Evolutionary conservation across 2,797 vertebrate species (phyloP).

Genomic region (Brachyalestes nurse): DNA sequence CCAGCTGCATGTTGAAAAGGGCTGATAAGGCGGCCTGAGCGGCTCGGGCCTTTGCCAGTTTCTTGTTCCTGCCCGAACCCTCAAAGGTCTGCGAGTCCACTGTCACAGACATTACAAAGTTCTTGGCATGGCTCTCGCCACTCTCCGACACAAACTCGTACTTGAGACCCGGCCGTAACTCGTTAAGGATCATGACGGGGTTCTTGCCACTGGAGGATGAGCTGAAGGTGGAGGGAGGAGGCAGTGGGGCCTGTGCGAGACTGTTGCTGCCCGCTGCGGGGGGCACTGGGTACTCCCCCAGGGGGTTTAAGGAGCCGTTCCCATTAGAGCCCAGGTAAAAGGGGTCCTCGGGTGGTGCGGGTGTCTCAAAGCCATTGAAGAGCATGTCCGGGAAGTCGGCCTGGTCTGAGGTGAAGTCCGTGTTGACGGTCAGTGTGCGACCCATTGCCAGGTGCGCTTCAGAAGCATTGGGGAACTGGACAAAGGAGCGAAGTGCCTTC

Average conservation of each 20-base stretch:
- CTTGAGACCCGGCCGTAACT: slow-evolving; percentile 94
- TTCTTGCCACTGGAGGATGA: slow-evolving; percentile 91
- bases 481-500: slow-evolving; percentile 93
- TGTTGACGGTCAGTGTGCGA: slow-evolving; percentile 89
- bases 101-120: slow-evolving; percentile 96
- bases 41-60: slow-evolving; percentile 95
- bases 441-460: slow-evolving; percentile 98
- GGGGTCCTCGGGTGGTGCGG: slow-evolving; percentile 81
- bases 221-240: slow-evolving; percentile 81
- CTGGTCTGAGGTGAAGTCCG: slow-evolving; percentile 97
- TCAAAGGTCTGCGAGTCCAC: slow-evolving; percentile 94
- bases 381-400: slow-evolving; percentile 95
- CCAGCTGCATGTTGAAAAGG: slow-evolving; percentile 96
- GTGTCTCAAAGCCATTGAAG: slow-evolving; percentile 95
- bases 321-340: slow-evolving; percentile 92
- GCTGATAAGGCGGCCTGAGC: slow-evolving; percentile 92
- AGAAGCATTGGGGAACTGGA: slow-evolving; percentile 96
- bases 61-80: slow-evolving; percentile 97
- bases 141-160: slow-evolving; percentile 98
- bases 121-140: slow-evolving; percentile 97
- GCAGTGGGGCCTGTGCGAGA: slow-evolving; percentile 86
- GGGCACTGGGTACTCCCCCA: slow-evolving; percentile 85
- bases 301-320: slow-evolving; percentile 84
- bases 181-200: slow-evolving; percentile 97
- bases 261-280: slow-evolving; percentile 74